phyloP scores from a whole-genome alignment of 2,888 invertebrate species.

The Altica lythri region DNA sequence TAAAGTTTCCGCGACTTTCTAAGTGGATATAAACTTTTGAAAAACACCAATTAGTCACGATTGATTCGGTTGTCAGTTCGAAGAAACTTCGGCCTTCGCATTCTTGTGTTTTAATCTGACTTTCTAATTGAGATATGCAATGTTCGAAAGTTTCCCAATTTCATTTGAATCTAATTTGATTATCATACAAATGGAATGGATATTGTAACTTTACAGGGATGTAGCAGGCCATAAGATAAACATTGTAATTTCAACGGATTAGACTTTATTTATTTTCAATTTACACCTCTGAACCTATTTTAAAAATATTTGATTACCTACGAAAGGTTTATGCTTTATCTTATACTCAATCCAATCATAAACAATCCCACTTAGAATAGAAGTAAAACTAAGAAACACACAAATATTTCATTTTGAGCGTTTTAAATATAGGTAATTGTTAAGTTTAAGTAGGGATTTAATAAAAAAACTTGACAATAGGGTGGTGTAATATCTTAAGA shows the following conservation, averaged over 20 bases:
- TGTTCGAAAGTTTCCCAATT: conserved; percentile 34
- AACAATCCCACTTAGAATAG: too few species aligned
- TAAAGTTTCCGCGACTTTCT: conserved; percentile 1
- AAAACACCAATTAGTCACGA: conserved; percentile 37
- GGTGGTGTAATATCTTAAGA: too few species aligned
- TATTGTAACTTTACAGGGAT: conserved; percentile 10
- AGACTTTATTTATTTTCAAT: too few species aligned
- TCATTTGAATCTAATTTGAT: conserved; percentile 32
- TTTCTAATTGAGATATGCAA: conserved; percentile 40
- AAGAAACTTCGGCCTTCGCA: conserved; percentile 14
- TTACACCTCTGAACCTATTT: too few species aligned
- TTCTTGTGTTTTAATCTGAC: conserved; percentile 37
- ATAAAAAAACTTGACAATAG: too few species aligned
- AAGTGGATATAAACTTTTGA: conserved; percentile 18
- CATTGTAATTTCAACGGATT: neutral
- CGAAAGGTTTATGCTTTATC: too few species aligned
- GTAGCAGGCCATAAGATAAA: neutral
- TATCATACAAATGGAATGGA: conserved; percentile 33
- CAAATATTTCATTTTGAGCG: too few species aligned
- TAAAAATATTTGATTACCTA: too few species aligned
- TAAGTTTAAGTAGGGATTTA: too few species aligned
- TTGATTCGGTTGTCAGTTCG: conserved; percentile 34
- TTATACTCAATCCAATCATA: too few species aligned
- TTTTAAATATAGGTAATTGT: too few species aligned
- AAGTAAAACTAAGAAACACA: too few species aligned